Base-by-base conservation (phyloP, 2,888 invertebrate genomes). In the Neria commutata region DNA sequence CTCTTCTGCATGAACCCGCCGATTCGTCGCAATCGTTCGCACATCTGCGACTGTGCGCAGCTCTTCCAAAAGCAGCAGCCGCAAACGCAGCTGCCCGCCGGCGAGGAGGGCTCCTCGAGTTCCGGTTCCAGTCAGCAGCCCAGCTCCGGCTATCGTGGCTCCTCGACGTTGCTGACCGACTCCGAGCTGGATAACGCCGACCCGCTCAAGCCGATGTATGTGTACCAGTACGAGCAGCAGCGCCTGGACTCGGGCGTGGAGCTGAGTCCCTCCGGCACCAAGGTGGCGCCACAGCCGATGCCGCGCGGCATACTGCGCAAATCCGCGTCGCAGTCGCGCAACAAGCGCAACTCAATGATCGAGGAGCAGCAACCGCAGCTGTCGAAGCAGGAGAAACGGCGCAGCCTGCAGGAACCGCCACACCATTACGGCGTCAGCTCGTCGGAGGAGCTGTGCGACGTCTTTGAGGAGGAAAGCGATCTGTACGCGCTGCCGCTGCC, bases 141-240 rank as follows among this genome's bases (percentile, higher is more conserved):
- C 6, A 92, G 92, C 49, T 92, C 92, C 14, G 94, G 94, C 2
- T 94, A 92, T 74, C 85, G 94, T 64, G 93, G 94, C 34, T 93
- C 93, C 0, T 93, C 93, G 0, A 92, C 92, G 1, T 88, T 92
- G 81, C 82, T 91, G 8, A 87, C 90, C 5, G 91, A 91, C 68
- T 91, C 91, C 1, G 82, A 81, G 59, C 65, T 77, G 55, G 81
- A 82, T 24, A 72, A 71, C 53, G 67, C 65, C 5, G 84, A 33
- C 84, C 86, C 60, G 0, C 63, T 79, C 75, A 85, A 67, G 84
- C 85, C 80, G 84, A 83, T 92, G 64, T 92, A 91, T 79, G 89
- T 92, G 1, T 93, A 93, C 80, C 89, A 80, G 50, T 93, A 92
- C 73, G 92, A 92, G 72, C 89, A 91, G 23, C 90, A 90, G 74